Percentiles rank a stretch among this genome's conserved stretches.
phyloP scores from a whole-genome alignment of 2,113 vertebrate genomes.

The Struthio camelus region DNA sequence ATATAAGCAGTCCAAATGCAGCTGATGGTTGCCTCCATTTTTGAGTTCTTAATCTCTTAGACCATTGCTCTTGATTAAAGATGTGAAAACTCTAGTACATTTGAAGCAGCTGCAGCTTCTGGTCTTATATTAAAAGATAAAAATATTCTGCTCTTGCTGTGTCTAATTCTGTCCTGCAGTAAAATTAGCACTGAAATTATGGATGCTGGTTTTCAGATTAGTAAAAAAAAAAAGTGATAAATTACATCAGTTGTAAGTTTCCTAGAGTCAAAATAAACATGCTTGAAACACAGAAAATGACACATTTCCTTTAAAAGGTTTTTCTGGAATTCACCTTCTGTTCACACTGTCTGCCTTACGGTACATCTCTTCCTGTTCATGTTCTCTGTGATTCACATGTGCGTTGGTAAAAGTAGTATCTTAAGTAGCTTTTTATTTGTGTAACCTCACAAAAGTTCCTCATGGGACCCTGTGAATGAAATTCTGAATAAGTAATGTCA shows the following conservation, averaged over 20 bases:
- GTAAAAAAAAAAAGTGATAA: not conserved
- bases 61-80: not conserved
- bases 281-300: not conserved
- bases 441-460: not conserved
- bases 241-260: not conserved
- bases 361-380: constrained; percentile 2
- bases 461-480: not conserved
- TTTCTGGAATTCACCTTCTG: constrained; percentile 51
- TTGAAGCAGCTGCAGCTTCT: not conserved
- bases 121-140: not conserved
- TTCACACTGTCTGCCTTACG: not conserved
- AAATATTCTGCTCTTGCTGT: not conserved
- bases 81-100: not conserved
- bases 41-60: not conserved
- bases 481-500: not conserved
- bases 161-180: not conserved
- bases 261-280: not conserved
- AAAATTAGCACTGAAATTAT: not conserved
- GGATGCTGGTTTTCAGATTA: not conserved
- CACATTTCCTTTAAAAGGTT: constrained; percentile 1
- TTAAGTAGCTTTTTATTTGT: constrained; percentile 22
- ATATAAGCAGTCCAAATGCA: not conserved
- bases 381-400: not conserved
- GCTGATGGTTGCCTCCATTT: not conserved
- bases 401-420: not conserved